A percentile compares a stretch with the other conserved stretches of the same genome.
These are phyloP conservation scores for Sphaerophoria rueppellii DNA, from an alignment of 2,888 invertebrate genomes.

Conservation along the genomic window DNA sequence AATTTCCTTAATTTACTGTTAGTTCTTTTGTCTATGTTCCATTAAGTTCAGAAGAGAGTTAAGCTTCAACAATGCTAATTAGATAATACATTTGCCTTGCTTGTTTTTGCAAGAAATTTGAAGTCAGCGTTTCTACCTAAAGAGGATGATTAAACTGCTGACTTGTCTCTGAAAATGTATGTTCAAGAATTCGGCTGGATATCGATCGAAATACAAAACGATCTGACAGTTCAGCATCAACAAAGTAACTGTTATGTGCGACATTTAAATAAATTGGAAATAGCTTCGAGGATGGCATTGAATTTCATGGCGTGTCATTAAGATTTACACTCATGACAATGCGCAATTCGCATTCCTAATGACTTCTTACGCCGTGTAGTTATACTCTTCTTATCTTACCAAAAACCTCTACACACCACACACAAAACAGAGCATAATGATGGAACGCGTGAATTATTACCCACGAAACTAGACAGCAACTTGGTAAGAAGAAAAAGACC, in stretches of 20 bases:
- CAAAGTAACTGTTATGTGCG: slow-evolving; percentile 46
- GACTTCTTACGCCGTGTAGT: slow-evolving; percentile 16
- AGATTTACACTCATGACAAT: slow-evolving; percentile 47
- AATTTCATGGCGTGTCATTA: slow-evolving; percentile 22
- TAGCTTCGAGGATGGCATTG: slow-evolving; percentile 28
- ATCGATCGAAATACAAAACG: too few species aligned
- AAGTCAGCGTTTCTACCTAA: too few species aligned
- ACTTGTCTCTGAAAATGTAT: too few species aligned
- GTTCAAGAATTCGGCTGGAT: too few species aligned
- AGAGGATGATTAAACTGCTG: too few species aligned
- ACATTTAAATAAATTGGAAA: slow-evolving; percentile 53
- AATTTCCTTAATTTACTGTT: too few species aligned
- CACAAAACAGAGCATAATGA: neutral
- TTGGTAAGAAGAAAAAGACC: neutral
- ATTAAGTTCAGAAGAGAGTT: too few species aligned
- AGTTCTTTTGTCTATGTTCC: too few species aligned
- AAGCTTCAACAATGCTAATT: too few species aligned
- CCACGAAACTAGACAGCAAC: slow-evolving; percentile 37
- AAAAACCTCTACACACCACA: slow-evolving; percentile 5
- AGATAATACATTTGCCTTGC: too few species aligned
- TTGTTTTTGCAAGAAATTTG: too few species aligned
- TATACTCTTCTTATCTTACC: slow-evolving; percentile 13
- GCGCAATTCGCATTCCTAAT: slow-evolving; percentile 52
- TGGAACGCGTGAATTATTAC: slow-evolving; percentile 16
- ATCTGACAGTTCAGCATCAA: neutral